These are phyloP conservation scores for Shargacucullia verbasci DNA, from an alignment of 2,888 invertebrate species.

Conservation along the genomic window DNA sequence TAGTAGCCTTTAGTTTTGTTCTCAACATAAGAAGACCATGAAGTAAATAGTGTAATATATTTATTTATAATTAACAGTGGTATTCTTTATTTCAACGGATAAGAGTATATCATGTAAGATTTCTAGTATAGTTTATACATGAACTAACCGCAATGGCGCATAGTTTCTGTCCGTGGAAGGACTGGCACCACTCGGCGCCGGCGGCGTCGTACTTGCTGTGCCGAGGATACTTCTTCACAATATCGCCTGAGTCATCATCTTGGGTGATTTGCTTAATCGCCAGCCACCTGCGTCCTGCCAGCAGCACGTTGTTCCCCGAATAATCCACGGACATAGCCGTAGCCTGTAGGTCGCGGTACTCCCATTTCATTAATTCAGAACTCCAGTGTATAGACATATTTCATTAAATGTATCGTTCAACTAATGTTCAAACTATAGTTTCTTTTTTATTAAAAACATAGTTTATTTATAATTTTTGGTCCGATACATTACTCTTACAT, in stretches of 20 bases:
- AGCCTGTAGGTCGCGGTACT: slow-evolving; percentile 96
- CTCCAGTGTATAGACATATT: slow-evolving; percentile 86
- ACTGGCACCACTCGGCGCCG: slow-evolving; percentile 97
- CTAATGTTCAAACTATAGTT: slow-evolving; percentile 8
- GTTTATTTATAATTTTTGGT: slow-evolving; percentile 14
- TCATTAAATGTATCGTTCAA: not conserved
- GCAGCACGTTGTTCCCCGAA: slow-evolving; percentile 94
- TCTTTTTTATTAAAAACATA: slow-evolving; percentile 14
- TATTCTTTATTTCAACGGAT: no score
- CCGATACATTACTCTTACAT: not conserved
- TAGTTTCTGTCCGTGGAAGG: slow-evolving; percentile 92
- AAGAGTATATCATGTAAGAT: no score
- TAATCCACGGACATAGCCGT: slow-evolving; percentile 97
- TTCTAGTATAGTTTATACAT: not conserved
- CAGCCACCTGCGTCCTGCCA: slow-evolving; percentile 95
- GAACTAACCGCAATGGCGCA: slow-evolving; percentile 95
- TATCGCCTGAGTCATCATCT: slow-evolving; percentile 91
- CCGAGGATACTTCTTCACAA: slow-evolving; percentile 93
- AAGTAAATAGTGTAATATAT: no score
- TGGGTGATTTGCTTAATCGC: slow-evolving; percentile 93
- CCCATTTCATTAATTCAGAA: slow-evolving; percentile 89
- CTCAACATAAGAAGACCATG: no score
- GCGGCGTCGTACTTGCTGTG: slow-evolving; percentile 98
- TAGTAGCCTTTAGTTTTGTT: no score
- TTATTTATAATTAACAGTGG: no score